These are phyloP conservation scores for Epistrophe grossulariae DNA, from an alignment of 2,888 invertebrate species.

Conservation along the genomic window DNA sequence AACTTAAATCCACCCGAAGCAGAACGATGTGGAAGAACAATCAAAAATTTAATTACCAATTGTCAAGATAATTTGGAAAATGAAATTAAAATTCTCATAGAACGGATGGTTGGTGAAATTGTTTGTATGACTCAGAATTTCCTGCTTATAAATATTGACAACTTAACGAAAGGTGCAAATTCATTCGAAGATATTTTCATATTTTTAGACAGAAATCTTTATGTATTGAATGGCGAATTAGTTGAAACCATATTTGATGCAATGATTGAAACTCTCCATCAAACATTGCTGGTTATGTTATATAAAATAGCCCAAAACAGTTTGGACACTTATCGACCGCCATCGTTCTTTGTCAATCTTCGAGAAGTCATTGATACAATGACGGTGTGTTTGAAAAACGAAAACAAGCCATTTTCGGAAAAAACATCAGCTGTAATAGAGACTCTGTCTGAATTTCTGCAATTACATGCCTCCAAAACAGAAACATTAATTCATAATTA, in stretches of 20 bases:
- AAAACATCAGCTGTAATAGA: constrained; percentile 86
- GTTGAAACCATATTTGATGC: constrained; percentile 94
- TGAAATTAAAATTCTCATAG: constrained; percentile 94
- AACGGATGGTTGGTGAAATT: constrained; percentile 93
- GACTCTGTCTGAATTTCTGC: constrained; percentile 89
- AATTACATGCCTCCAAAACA: constrained; percentile 94
- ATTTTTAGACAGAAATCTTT: constrained; percentile 95
- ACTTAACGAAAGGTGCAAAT: constrained; percentile 90
- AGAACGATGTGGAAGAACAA: constrained; percentile 91
- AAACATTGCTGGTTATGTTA: constrained; percentile 91
- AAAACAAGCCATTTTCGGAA: constrained; percentile 84
- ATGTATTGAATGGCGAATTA: constrained; percentile 92
- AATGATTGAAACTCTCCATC: constrained; percentile 94
- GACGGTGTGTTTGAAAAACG: constrained; percentile 92
- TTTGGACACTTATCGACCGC: constrained; percentile 94
- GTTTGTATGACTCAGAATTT: constrained; percentile 90
- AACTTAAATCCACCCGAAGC: constrained; percentile 90
- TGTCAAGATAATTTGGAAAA: constrained; percentile 94
- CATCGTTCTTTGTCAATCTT: constrained; percentile 95
- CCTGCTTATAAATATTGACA: constrained; percentile 92
- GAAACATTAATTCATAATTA: constrained; percentile 94
- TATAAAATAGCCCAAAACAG: constrained; percentile 91
- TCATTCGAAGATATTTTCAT: constrained; percentile 95
- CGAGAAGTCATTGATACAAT: constrained; percentile 93
- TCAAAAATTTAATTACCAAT: constrained; percentile 93